phyloP scores from a whole-genome alignment of 2,888 invertebrate species.

The Cephus pulcher region DNA sequence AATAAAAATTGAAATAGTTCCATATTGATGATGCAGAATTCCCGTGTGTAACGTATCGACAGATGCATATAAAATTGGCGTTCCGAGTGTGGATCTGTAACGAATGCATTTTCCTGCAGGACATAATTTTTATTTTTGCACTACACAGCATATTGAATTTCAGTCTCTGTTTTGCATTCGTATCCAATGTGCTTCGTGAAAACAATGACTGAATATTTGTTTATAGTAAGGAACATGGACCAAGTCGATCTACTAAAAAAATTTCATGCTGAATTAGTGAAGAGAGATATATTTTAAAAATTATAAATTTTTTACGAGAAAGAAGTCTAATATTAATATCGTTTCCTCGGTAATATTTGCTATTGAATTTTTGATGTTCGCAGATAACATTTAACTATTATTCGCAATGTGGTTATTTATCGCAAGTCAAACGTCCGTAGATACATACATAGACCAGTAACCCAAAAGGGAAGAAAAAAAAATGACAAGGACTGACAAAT shows the following conservation, averaged over 20 bases:
- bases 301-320: no score
- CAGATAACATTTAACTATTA: no score
- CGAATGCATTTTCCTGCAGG: background rate
- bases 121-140: background rate
- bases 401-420: no score
- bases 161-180: background rate
- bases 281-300: no score
- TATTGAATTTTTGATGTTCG: no score
- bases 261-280: background rate
- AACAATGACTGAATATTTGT: background rate
- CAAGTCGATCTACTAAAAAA: background rate
- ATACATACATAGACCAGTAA: no score
- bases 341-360: no score
- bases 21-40: background rate
- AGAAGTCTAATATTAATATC: no score
- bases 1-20: background rate
- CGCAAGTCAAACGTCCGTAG: no score
- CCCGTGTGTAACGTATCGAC: background rate
- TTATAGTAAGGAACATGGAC: background rate
- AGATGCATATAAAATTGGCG: background rate
- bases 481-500: no score
- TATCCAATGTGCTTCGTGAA: background rate
- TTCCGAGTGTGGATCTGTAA: background rate
- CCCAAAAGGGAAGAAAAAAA: no score
- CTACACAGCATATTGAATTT: background rate